Percentiles rank a stretch among this genome's conserved stretches.
Conservation (phyloP, 2,113 vertebrate species). For the Indri indri region DNA sequence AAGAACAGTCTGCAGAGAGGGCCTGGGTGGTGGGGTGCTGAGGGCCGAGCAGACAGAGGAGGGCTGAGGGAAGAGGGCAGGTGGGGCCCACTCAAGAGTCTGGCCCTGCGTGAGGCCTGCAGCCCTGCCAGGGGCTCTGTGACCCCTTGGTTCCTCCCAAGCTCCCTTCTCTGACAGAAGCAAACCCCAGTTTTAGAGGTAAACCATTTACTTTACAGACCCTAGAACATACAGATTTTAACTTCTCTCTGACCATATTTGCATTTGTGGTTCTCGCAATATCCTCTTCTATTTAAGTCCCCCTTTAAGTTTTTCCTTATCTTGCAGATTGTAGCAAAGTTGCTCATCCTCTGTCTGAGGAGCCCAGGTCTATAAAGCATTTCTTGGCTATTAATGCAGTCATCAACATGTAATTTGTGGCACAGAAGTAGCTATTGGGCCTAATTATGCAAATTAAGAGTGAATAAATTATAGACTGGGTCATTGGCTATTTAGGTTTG, state of each 20-base stretch:
- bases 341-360: neutral
- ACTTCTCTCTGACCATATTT: neutral
- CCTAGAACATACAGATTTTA: neutral
- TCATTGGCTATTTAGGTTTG: neutral
- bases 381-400: neutral
- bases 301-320: neutral
- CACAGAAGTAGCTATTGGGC: neutral
- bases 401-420: neutral
- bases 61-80: neutral
- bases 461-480: neutral
- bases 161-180: neutral
- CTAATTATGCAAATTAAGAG: slow-evolving; percentile 4
- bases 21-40: too few species aligned
- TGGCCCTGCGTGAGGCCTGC: too few species aligned
- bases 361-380: neutral
- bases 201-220: neutral
- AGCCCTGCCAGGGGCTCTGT: too few species aligned
- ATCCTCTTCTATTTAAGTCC: neutral
- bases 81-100: neutral
- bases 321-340: neutral
- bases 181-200: neutral
- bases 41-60: neutral
- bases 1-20: neutral
- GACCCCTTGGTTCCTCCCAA: neutral
- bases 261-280: neutral